Conservation (phyloP, 2,113 vertebrate species). For the Tragulus kanchil region DNA sequence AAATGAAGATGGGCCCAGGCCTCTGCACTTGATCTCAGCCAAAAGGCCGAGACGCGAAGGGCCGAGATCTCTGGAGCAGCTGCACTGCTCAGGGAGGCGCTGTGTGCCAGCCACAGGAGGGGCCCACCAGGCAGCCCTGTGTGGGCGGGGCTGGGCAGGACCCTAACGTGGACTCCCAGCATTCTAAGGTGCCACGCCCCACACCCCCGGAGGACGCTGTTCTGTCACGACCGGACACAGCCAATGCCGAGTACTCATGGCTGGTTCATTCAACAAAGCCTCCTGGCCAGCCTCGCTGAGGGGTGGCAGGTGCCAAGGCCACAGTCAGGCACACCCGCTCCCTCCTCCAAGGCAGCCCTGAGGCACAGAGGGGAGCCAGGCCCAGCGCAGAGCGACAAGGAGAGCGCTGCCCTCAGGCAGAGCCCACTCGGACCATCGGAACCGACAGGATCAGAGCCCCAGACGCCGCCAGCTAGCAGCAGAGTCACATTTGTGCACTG, state of each 20-base stretch:
- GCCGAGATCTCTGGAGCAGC: neutral
- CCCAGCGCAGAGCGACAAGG: fast-evolving
- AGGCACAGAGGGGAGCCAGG: neutral
- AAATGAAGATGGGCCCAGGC: neutral
- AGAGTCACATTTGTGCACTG: neutral
- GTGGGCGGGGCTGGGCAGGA: too few species aligned
- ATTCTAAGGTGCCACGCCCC: neutral
- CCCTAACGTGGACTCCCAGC: fast-evolving
- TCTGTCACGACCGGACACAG: neutral
- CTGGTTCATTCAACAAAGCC: neutral
- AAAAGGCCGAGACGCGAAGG: neutral
- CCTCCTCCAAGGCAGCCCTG: neutral
- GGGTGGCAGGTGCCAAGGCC: neutral
- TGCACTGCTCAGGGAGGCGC: fast-evolving
- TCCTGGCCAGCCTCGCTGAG: neutral
- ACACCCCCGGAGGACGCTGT: neutral
- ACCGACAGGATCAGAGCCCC: neutral
- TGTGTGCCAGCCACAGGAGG: neutral
- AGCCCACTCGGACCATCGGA: fast-evolving
- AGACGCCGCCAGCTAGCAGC: neutral
- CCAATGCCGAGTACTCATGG: neutral
- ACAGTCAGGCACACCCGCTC: neutral
- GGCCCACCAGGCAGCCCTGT: neutral
- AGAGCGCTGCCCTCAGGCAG: neutral
- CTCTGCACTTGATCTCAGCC: neutral